Evolutionary conservation across 2,113 vertebrate genomes (phyloP), one percentile per base, ranked within the genome.

Genomic region (Alligator mississippiensis): DNA sequence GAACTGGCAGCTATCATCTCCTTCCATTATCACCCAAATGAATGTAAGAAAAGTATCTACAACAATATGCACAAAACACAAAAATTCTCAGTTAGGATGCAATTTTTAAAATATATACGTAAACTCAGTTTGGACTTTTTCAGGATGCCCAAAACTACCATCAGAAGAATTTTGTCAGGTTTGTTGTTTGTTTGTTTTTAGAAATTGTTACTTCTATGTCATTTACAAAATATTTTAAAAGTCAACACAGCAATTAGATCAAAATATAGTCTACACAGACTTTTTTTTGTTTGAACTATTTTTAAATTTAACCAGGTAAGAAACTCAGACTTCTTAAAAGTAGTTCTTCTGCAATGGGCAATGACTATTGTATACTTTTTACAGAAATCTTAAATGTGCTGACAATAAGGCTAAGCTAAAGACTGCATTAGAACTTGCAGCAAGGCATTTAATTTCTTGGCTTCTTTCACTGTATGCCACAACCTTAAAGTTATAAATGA

Each of bases 21-120:
- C 75, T 61, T 77, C 74, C 66, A n/a, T 60, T 78, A 92, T 34
- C 34, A 76, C 74, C 4, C 0, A 0, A 24, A 57, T 5, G 4
- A 22, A 63, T 55, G 34, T 19, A 18, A 87, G 34, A 34, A 62
- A 17, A 15, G 25, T 57, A 88, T 90, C 87, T 78, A 25, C 66
- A 82, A 27, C 4, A 24, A 75, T 19, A 77, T 4, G 27, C 0
- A 0, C 1, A 66, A 6, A 24, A 61, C 66, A 77, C 27, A n/a
- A 30, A 77, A 59, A 62, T 59, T 80, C n/a, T 55, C 1, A 4
- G 9, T 47, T 19, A 14, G 22, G 58, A n/a, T 93, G n/a, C 18
- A 80, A 28, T 10, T 3, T 30, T 70, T 62, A 47, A 4, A 84
- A 61, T 0, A 0, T 15, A 60, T 0, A 47, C 47, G 22, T 74